Evolutionary conservation across 2,113 vertebrate species (phyloP), one percentile per base, ranked within the genome.

Genomic region (Microcebus ravelobensis): DNA sequence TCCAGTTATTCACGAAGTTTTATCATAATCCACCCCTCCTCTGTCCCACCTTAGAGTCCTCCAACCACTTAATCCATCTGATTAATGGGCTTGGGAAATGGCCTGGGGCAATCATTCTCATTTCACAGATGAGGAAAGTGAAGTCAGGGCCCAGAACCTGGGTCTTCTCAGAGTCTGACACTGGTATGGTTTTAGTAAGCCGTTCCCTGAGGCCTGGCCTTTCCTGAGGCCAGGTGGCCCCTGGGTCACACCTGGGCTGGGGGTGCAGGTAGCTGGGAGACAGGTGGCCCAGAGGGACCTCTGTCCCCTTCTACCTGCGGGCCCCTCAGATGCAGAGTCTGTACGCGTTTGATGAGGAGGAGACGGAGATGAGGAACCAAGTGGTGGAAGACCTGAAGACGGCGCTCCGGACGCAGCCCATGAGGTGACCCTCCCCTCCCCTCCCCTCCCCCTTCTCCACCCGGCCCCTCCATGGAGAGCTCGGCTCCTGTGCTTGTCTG

Each of bases 331-430:
- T 99, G 99, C 99, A 99, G 98, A 99, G 99, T 36, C 98, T 99
- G 74, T 99, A 99, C 65, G 99, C 99, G 25, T 99, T 99, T 9
- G 99, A 99, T 61, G 99, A 99, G 96, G 99, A 99, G 98, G 99
- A 99, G 99, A 99, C 99, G 94, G 99, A 99, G 98, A 99, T 99
- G 99, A 99, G 99, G 98, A 99, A 99, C 98, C 99, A 99, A 98
- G 99, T 99, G 57, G 99, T 99, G 97, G 99, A 99, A 98, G 99
- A 99, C 98, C 98, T 99, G 96, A 99, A 99, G 98, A 99, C 99
- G 21, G 99, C 99, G 13, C 98, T 99, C 59, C 98, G 99, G 77
- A 99, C 99, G 87, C 99, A 99, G 87, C 99, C 99, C 68, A 99
- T 99, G 99, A 99, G 99, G 99, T 99, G 98, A 98, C 70, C 39